Evolutionary conservation across 2,888 invertebrate genomes (phyloP).

Genomic region (Eupithecia abbreviata): DNA sequence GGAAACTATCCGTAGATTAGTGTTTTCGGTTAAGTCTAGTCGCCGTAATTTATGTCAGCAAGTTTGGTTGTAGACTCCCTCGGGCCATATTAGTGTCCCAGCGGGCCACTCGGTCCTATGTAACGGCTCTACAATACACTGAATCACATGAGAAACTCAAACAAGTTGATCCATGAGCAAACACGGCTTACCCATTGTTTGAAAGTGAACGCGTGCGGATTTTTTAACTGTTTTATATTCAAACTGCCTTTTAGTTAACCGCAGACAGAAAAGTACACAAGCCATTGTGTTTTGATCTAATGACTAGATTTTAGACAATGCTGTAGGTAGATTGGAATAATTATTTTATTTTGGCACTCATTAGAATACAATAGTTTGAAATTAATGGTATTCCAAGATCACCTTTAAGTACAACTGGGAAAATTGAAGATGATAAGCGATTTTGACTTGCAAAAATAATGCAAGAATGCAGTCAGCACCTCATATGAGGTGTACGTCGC

Average conservation of each 20-base stretch:
- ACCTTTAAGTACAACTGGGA: constrained; percentile 18
- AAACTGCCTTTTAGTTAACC: constrained; percentile 46
- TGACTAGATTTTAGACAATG: constrained; percentile 33
- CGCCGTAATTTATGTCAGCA: constrained; percentile 13
- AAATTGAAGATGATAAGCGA: neutral
- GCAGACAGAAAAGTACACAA: constrained; percentile 32
- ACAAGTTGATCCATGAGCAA: constrained; percentile 73
- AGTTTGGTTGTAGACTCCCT: constrained; percentile 22
- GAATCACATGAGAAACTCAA: constrained; percentile 73
- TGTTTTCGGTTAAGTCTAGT: neutral
- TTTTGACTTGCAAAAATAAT: constrained; percentile 31
- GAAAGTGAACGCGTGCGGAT: constrained; percentile 61
- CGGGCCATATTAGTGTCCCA: constrained; percentile 25
- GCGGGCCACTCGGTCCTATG: constrained; percentile 29
- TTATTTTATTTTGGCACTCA: constrained; percentile 18
- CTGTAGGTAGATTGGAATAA: neutral
- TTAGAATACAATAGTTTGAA: constrained; percentile 29
- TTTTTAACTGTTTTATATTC: constrained; percentile 53
- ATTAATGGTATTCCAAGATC: constrained; percentile 22
- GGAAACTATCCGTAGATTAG: constrained; percentile 4
- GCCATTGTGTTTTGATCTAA: constrained; percentile 33
- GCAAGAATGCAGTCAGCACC: constrained; percentile 35
- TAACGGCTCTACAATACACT: constrained; percentile 41
- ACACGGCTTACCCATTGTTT: constrained; percentile 71
- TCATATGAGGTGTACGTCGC: constrained; percentile 27